Conservation (phyloP, 1,140 invertebrate genomes). For the Drosophila sp. region DNA sequence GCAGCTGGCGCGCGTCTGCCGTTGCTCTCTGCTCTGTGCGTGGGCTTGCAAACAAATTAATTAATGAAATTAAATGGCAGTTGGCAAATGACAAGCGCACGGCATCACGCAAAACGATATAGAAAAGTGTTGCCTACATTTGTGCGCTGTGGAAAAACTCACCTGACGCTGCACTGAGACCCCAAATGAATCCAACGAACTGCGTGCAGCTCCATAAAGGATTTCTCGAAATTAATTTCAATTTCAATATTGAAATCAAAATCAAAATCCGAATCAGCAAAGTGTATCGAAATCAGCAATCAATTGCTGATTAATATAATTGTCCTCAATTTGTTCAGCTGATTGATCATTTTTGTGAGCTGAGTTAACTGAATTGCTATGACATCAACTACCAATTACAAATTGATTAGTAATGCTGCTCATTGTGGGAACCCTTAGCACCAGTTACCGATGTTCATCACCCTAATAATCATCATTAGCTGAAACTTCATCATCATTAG, state of each 20-base stretch:
- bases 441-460: slow-evolving; percentile 9
- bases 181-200: neutral
- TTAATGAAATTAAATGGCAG: slow-evolving; percentile 79
- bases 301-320: slow-evolving; percentile 49
- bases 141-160: neutral
- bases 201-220: slow-evolving; percentile 1
- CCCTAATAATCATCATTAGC: neutral
- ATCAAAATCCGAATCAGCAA: slow-evolving; percentile 1
- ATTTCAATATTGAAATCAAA: slow-evolving; percentile 18
- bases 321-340: slow-evolving; percentile 33
- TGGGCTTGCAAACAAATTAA: slow-evolving; percentile 73
- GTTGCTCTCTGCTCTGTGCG: slow-evolving; percentile 9
- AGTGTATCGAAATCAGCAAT: slow-evolving; percentile 28
- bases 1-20: slow-evolving; percentile 68
- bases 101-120: neutral
- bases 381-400: slow-evolving; percentile 63
- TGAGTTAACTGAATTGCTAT: slow-evolving; percentile 11
- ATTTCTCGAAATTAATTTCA: neutral
- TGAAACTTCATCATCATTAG: slow-evolving; percentile 11
- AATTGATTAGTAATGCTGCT: slow-evolving; percentile 47
- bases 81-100: slow-evolving; percentile 68
- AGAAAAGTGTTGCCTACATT: slow-evolving; percentile 48
- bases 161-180: slow-evolving; percentile 2
- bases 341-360: slow-evolving; percentile 20
- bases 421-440: slow-evolving; percentile 22